Percentiles rank a stretch among this genome's conserved stretches.
These are phyloP conservation scores for Ganaspis brasiliensis DNA, from an alignment of 2,888 invertebrate genomes.

Conservation along the genomic window DNA sequence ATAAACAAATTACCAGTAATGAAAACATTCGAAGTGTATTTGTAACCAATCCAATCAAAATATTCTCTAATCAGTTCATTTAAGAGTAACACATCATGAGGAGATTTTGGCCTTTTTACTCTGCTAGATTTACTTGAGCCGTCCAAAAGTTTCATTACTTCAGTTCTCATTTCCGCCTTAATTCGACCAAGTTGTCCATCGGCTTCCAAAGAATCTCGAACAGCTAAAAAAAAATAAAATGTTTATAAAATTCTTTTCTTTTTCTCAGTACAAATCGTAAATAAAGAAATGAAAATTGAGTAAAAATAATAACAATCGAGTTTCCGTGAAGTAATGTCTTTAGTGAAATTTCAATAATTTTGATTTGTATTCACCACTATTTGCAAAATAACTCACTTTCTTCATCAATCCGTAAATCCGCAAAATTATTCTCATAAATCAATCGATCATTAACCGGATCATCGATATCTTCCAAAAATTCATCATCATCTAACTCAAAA, in stretches of 20 bases:
- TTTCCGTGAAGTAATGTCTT: background rate
- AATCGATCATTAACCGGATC: conserved; percentile 19
- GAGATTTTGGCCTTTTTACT: conserved; percentile 66
- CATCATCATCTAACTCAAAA: background rate
- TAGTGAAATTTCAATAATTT: too few species aligned
- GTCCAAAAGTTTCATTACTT: conserved; percentile 76
- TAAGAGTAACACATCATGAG: conserved; percentile 80
- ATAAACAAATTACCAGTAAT: conserved; percentile 81
- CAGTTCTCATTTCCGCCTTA: conserved; percentile 76
- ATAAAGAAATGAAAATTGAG: too few species aligned
- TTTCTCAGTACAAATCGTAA: too few species aligned
- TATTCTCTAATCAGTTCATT: conserved; percentile 87
- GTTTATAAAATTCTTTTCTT: too few species aligned
- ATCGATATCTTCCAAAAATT: conserved; percentile 18
- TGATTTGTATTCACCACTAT: background rate
- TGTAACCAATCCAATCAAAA: conserved; percentile 87
- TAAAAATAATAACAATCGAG: background rate
- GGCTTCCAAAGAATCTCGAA: conserved; percentile 75
- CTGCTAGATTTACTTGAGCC: conserved; percentile 67
- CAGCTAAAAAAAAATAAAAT: conserved; percentile 66
- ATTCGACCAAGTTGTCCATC: conserved; percentile 75
- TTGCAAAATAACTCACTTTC: conserved; percentile 20
- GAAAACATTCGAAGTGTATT: conserved; percentile 84
- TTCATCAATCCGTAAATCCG: background rate
- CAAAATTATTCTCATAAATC: background rate